Conservation (phyloP, 1,140 invertebrate genomes). For the Drosophila lacteicornis region DNA sequence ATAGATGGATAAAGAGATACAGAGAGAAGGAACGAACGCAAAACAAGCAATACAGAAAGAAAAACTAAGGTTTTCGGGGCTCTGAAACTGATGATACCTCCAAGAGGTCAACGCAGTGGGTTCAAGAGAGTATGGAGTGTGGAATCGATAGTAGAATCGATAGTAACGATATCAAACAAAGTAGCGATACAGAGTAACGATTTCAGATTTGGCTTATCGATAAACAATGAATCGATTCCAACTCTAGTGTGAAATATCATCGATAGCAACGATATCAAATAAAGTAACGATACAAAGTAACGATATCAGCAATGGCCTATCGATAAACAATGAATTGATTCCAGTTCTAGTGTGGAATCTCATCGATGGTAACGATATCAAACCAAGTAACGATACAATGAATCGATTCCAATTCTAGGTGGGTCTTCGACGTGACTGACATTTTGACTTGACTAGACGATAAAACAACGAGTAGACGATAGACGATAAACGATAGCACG, state of each 20-base stretch:
- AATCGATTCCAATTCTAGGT: slow-evolving; percentile 38
- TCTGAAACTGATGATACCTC: background rate
- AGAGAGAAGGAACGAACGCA: slow-evolving; percentile 20
- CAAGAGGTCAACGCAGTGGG: background rate
- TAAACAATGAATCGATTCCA: slow-evolving; percentile 1
- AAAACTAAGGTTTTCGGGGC: background rate
- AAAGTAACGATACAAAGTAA: background rate
- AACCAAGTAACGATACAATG: slow-evolving; percentile 5
- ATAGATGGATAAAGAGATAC: slow-evolving; percentile 31
- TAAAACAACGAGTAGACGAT: slow-evolving; percentile 4
- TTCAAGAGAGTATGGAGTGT: background rate
- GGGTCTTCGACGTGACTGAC: slow-evolving; percentile 30
- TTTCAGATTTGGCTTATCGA: slow-evolving; percentile 1
- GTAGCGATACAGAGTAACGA: background rate
- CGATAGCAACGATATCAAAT: background rate
- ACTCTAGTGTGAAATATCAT: background rate
- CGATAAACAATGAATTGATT: slow-evolving; percentile 29
- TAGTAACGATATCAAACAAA: background rate
- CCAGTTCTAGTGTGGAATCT: slow-evolving; percentile 36
- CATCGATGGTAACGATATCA: too few relatives aligned
- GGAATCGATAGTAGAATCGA: background rate
- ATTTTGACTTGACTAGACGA: slow-evolving; percentile 1
- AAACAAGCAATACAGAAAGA: slow-evolving; percentile 43
- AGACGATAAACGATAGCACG: background rate
- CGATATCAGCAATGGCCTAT: slow-evolving; percentile 1